Evolutionary conservation across 2,888 invertebrate species (phyloP), one percentile per base, ranked within the genome.

Genomic region (Brachylomia viminalis): DNA sequence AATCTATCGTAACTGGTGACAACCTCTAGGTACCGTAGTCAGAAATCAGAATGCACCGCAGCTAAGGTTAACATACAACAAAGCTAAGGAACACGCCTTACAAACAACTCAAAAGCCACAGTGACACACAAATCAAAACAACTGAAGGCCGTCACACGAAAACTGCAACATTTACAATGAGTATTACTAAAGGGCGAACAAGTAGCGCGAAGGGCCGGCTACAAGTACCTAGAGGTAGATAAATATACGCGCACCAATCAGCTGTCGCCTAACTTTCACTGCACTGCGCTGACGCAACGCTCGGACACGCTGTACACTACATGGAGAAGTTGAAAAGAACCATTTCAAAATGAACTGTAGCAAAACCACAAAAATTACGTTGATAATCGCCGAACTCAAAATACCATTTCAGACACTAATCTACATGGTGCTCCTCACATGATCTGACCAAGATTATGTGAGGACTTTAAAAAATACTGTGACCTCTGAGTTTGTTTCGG

Each of bases 241-340:
- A 88, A 85, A 83, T 81, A 83, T 81, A 80, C 76, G 72, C 54
- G 85, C 78, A 76, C 89, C 90, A 89, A 90, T 87, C 88, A 88
- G 87, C 82, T 84, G 89, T 84, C 86, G 86, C 76, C 64, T 85
- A 75, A 92, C 92, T 92, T 92, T 92, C 92, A 92, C 92, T 87
- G 87, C 87, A 86, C 85, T 70, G 86, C 87, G 88, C 87, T 91
- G 89, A 88, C 87, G 91, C 86, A 91, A 91, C 66, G 61, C 42
- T 80, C 77, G 86, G 83, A 75, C 84, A 83, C 69, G 59, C 59
- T 75, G 62, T 52, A 38, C 81, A 68, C 52, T 56, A 8, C 0
- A n/a, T n/a, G n/a, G 5, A 13, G 1, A 64, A 20, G 42, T 20
- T 2, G 15, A 82, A 70, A 85, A 83, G 86, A 58, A 65, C 20